These are phyloP conservation scores for Ophthalmolycus amberensis DNA, from an alignment of 2,113 vertebrate species.

Conservation along the genomic window DNA sequence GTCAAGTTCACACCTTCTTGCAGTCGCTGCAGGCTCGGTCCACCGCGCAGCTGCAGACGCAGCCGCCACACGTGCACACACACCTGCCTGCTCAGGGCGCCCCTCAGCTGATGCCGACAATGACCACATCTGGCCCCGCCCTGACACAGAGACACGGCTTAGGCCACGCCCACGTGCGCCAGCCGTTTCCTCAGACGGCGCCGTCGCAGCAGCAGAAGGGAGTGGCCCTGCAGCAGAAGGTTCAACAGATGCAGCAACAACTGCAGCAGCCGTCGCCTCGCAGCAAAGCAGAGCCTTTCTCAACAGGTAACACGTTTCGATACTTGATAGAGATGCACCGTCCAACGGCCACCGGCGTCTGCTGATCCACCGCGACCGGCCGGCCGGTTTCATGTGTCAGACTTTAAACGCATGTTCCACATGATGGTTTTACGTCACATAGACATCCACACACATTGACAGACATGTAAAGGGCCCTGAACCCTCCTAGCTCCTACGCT, in stretches of 20 bases:
- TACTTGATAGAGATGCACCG: no score
- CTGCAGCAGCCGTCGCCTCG: constrained; percentile 67
- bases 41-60: constrained; percentile 71
- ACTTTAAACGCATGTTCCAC: no score
- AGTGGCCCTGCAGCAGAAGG: constrained; percentile 61
- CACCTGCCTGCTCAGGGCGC: constrained; percentile 84
- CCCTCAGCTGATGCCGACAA: constrained; percentile 80
- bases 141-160: constrained; percentile 71
- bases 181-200: constrained; percentile 38
- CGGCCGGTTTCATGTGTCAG: no score
- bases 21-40: constrained; percentile 84
- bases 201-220: constrained; percentile 57
- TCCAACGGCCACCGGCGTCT: no score
- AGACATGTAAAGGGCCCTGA: no score
- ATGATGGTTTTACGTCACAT: no score
- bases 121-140: constrained; percentile 77
- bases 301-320: constrained; percentile 55
- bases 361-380: no score
- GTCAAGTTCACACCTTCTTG: constrained; percentile 88
- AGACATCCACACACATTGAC: no score
- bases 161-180: constrained; percentile 49
- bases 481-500: no score
- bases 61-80: constrained; percentile 80
- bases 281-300: constrained; percentile 65
- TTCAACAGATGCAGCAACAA: constrained; percentile 70